Conservation (phyloP, 2,113 vertebrate species). For the Pelusios castaneus region DNA sequence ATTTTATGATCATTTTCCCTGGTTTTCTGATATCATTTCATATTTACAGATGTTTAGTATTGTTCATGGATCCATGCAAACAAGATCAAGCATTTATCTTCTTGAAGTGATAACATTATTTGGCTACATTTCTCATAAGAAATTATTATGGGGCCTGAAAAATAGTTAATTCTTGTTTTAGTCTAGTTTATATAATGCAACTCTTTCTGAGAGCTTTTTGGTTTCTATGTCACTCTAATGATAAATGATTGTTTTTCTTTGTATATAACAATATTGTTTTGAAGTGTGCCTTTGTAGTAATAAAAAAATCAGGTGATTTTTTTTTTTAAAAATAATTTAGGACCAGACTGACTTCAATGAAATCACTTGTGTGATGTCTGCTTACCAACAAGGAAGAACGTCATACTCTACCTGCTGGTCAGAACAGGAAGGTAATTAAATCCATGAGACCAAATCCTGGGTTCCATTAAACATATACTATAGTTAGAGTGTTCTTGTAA, state of each 20-base stretch:
- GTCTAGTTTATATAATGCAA: slow-evolving; percentile 29
- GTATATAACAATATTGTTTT: neutral
- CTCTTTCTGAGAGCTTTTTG: neutral
- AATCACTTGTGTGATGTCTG: neutral
- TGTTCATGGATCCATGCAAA: neutral
- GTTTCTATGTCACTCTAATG: neutral
- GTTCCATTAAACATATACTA: neutral
- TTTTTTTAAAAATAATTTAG: neutral
- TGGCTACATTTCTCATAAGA: slow-evolving; percentile 11
- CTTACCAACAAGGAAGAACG: neutral
- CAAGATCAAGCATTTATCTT: neutral
- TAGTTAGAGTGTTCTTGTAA: neutral
- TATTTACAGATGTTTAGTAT: neutral
- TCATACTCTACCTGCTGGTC: neutral
- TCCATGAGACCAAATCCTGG: neutral
- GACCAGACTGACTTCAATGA: neutral
- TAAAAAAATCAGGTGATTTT: neutral
- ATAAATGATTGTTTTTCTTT: neutral
- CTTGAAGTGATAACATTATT: slow-evolving; percentile 25
- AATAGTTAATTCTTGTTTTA: slow-evolving; percentile 5
- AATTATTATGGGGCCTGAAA: slow-evolving; percentile 22
- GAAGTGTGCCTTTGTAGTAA: neutral
- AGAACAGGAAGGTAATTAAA: neutral
- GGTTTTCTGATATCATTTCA: neutral
- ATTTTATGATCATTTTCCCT: neutral